These are phyloP conservation scores for Harpalus rubripes DNA, from an alignment of 2,888 invertebrate species.

Conservation along the genomic window DNA sequence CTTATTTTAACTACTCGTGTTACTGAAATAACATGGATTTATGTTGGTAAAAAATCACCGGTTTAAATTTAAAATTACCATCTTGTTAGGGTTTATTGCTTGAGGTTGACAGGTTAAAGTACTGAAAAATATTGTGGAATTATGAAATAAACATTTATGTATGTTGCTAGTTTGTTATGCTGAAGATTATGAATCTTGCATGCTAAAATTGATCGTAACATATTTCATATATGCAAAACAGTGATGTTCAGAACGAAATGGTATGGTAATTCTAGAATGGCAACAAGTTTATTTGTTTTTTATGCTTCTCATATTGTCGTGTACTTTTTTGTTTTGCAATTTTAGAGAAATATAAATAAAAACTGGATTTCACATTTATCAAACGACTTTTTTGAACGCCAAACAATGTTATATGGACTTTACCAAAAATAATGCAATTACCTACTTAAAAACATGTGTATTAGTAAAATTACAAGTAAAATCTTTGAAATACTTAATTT, in stretches of 20 bases:
- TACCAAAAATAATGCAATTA: too few species aligned
- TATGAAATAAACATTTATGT: constrained; percentile 41
- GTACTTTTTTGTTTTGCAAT: too few species aligned
- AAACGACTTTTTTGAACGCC: too few species aligned
- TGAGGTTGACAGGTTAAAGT: neutral
- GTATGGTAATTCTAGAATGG: constrained; percentile 24
- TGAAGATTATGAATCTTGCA: constrained; percentile 28
- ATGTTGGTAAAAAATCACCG: neutral
- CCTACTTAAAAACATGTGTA: too few species aligned
- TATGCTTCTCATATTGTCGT: constrained; percentile 3
- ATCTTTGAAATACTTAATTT: too few species aligned
- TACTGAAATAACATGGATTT: constrained; percentile 4
- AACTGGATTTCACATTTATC: too few species aligned
- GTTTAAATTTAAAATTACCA: constrained; percentile 2
- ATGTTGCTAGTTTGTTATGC: constrained; percentile 30
- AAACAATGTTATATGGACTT: too few species aligned
- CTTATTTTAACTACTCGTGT: constrained; percentile 24
- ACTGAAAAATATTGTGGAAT: constrained; percentile 7
- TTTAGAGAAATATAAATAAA: too few species aligned
- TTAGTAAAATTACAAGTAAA: too few species aligned
- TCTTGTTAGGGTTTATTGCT: neutral
- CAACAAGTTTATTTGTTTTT: neutral
- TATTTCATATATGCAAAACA: constrained; percentile 49
- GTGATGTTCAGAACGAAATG: neutral
- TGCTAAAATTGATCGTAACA: constrained; percentile 34